Evolutionary conservation across 2,113 vertebrate genomes (phyloP), one percentile per base, ranked within the genome.

Genomic region (Gobiocypris rarus): DNA sequence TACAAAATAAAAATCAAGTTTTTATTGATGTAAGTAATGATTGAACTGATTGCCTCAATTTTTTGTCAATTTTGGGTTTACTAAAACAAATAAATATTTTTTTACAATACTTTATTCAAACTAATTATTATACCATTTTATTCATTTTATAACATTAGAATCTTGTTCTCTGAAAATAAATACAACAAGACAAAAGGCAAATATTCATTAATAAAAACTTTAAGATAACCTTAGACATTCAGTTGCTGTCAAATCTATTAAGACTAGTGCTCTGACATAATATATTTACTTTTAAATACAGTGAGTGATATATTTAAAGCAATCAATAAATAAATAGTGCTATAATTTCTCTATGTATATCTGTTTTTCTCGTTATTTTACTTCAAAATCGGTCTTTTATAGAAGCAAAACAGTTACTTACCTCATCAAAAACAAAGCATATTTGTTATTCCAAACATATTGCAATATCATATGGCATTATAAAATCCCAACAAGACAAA

Each of bases 321-420:
- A 54, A 19, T 54, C 17, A 54, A 54, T 50, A 3, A 15, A 13
- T 17, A 31, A 65, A 31, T 9, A 31, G 26, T 31, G 6, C 26
- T 34, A 65, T 65, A 31, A 65, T 19, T 31, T 61, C 1, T 65
- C 14, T 24, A 54, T 31, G 15, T 7, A 75, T 54, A 54, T 75
- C 17, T 4, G 3, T 65, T 2, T 19, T 28, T 34, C 3, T 8
- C 7, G 9, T 34, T n/a, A n/a, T n/a, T n/a, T 34, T 65, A 65
- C 28, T 17, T 65, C 1, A 65, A 34, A 28, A 65, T 65, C 4
- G 3, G 2, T 15, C 14, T 65, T 31, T 65, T 34, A 34, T 28
- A 31, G 28, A 65, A 15, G 31, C 61, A 31, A 65, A 65, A 17
- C 14, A 17, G 7, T 65, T 17, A 65, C 41, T 83, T 83, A 83